These are phyloP conservation scores for Phytoseiulus persimilis DNA, from an alignment of 2,888 invertebrate species.

Conservation along the genomic window DNA sequence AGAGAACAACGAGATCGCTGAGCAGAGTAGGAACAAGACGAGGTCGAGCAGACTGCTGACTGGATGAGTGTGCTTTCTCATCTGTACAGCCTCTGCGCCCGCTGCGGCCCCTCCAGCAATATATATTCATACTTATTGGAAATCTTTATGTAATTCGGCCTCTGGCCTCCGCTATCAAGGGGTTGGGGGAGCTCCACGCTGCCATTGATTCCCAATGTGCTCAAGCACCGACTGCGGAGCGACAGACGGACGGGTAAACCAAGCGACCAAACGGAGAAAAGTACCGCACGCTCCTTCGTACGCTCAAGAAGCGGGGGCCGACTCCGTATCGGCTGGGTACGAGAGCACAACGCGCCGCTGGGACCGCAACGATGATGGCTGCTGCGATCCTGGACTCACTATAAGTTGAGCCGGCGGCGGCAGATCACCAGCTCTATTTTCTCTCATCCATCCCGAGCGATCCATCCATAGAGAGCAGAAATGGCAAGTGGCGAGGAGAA, in stretches of 20 bases:
- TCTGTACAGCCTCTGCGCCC: not conserved
- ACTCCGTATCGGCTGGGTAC: not conserved
- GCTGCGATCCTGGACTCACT: not conserved
- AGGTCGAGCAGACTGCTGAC: not conserved
- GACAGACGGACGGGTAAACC: not conserved
- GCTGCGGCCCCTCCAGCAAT: not conserved
- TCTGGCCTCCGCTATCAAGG: constrained; percentile 18
- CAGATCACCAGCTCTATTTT: not conserved
- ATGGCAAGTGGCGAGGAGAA: not conserved
- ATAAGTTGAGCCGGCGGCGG: not conserved
- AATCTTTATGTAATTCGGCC: constrained; percentile 38
- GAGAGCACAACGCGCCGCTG: not conserved
- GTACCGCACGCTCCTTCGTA: not conserved
- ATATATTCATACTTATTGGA: constrained; percentile 39
- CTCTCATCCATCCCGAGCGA: not conserved
- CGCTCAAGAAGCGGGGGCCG: not conserved
- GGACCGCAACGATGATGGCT: not conserved
- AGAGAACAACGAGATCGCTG: not conserved
- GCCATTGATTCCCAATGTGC: constrained; percentile 36
- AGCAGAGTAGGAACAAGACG: not conserved
- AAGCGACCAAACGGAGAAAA: not conserved
- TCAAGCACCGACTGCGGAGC: constrained; percentile 10
- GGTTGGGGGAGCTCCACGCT: not conserved
- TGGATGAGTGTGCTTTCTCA: not conserved
- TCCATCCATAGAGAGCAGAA: not conserved